Percentiles rank a stretch among this genome's conserved stretches.
Conservation (phyloP, 2,888 invertebrate species). For the Leptura quadrifasciata region DNA sequence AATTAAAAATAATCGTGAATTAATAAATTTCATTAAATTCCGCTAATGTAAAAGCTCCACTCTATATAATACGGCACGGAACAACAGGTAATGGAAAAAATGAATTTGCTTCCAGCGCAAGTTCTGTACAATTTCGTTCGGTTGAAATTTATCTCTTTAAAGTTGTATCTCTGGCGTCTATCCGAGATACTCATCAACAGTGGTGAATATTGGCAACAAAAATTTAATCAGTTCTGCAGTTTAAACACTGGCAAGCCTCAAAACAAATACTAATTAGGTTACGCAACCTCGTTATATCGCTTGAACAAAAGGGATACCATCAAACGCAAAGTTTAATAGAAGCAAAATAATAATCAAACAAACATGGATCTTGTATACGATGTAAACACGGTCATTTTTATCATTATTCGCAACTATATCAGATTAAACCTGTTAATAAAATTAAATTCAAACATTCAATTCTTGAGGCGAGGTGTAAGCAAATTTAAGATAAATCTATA, state of each 20-base stretch:
- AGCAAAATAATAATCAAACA: not conserved
- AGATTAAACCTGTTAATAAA: not conserved
- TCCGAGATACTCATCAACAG: conserved; percentile 31
- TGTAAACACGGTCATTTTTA: not conserved
- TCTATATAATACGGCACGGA: conserved; percentile 11
- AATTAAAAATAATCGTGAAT: conserved; percentile 13
- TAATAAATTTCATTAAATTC: conserved; percentile 21
- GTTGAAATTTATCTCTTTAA: conserved; percentile 29
- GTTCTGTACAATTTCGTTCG: conserved; percentile 21
- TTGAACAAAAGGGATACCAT: conserved; percentile 28
- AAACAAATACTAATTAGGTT: conserved; percentile 32
- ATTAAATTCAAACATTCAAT: too few relatives aligned
- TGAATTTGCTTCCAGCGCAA: conserved; percentile 24
- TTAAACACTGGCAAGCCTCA: conserved; percentile 28
- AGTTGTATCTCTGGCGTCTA: conserved; percentile 29
- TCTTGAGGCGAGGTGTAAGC: too few relatives aligned
- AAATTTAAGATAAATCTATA: too few relatives aligned
- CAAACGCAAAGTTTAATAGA: conserved; percentile 12
- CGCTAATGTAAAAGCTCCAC: conserved; percentile 12
- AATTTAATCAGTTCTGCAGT: conserved; percentile 37
- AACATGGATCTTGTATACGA: not conserved
- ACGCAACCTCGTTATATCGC: conserved; percentile 32
- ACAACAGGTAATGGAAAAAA: conserved; percentile 32
- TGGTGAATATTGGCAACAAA: conserved; percentile 30
- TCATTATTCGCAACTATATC: not conserved